Evolutionary conservation across 2,797 vertebrate genomes (phyloP).

Genomic region (Falco peregrinus): DNA sequence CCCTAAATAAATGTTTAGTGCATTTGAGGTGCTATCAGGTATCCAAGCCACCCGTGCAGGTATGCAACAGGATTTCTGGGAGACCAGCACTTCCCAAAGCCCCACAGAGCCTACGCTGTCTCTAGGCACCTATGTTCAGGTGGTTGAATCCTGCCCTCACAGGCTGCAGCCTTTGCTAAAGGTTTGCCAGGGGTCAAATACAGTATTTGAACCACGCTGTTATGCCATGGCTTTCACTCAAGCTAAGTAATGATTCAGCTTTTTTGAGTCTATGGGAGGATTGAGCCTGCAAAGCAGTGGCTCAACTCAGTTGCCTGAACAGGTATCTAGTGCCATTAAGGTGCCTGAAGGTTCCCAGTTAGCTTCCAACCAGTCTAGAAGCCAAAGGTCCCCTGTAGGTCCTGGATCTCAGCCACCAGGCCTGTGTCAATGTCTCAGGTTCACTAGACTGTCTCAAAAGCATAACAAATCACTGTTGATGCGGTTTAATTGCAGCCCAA

Average conservation of each 20-base stretch:
- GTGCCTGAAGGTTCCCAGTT: neutral
- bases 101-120: neutral
- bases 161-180: neutral
- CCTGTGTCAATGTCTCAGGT: neutral
- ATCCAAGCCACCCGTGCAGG: neutral
- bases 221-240: neutral
- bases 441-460: neutral
- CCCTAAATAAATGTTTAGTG: accelerated
- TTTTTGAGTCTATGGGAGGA: neutral
- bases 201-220: accelerated
- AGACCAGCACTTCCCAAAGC: neutral
- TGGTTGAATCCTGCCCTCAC: neutral
- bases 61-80: neutral
- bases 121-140: neutral
- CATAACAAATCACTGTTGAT: neutral
- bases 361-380: neutral
- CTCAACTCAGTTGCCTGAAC: neutral
- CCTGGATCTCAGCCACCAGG: neutral
- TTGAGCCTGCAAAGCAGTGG: neutral
- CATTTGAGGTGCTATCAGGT: neutral
- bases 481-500: neutral
- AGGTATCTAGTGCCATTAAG: neutral
- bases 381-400: neutral
- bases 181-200: neutral
- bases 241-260: neutral